Evolutionary conservation across 2,113 vertebrate species (phyloP).

Genomic region (Heliornis fulica): DNA sequence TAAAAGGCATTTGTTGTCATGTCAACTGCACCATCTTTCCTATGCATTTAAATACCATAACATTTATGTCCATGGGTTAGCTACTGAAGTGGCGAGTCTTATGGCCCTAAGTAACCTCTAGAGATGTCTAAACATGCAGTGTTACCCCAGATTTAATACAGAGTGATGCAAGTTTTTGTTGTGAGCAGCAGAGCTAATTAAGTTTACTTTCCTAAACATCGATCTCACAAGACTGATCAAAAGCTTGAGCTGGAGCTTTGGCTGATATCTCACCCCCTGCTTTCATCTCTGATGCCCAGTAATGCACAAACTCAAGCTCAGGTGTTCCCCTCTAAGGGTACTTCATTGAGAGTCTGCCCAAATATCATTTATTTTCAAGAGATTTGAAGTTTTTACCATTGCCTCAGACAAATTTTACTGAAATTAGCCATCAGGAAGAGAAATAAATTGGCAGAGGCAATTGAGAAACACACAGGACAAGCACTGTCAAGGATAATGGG

Average conservation of each 20-base stretch:
- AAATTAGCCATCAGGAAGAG: background rate
- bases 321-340: background rate
- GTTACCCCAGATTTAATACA: rapidly evolving
- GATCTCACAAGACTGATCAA: background rate
- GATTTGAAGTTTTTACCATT: background rate
- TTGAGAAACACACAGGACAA: background rate
- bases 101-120: background rate
- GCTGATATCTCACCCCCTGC: background rate
- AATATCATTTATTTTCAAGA: background rate
- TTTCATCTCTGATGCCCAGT: background rate
- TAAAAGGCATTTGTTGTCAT: background rate
- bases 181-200: background rate
- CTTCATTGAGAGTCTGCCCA: background rate
- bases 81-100: background rate
- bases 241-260: background rate
- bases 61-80: background rate
- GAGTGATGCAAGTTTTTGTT: background rate
- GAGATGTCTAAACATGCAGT: background rate
- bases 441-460: background rate
- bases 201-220: background rate
- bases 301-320: background rate
- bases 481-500: background rate
- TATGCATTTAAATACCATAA: background rate
- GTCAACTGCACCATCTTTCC: background rate
- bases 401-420: background rate